Evolutionary conservation across 2,113 vertebrate species (phyloP), one percentile per base, ranked within the genome.

Genomic region (Ptilorrhoa leucosticta): DNA sequence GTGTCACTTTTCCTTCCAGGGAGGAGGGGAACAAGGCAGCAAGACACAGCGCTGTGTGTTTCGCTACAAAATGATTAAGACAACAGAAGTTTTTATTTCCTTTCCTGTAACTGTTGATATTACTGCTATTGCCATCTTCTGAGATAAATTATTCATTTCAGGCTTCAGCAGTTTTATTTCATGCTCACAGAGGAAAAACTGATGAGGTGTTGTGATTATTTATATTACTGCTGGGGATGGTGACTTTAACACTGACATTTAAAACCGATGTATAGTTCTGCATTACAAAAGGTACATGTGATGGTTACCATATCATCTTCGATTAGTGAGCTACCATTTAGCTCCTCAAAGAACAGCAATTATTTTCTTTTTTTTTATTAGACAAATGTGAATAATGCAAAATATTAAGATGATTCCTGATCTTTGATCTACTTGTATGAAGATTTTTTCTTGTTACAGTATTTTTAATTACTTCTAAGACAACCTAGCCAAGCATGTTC

Each of bases 81-180:
- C 23, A 84, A 75, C 13, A 64, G 18, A 63, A 91, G 23, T 15
- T 44, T 80, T 87, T 63, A 28, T 80, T 82, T 87, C 33, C 16
- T 83, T 87, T 82, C 58, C 28, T 79, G 9, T 68, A 86, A 83
- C 16, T 79, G 21, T 83, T 61, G 47, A 33, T 56, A 21, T 24
- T 76, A 71, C 48, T 0, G 0, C n/a, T 84, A 28, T 69, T 92
- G 75, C 51, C 35, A n/a, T 70, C 54, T 81, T 92, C 33, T 66
- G 51, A 93, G 64, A 96, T 72, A 84, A 90, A 87, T 63, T 79
- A 86, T 60, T 66, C 47, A 72, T 57, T 87, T 95, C 35, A 69
- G 42, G 65, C 56, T 83, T 61, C 79, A 71, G 35, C 20, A 72
- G 68, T 86, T 89, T 89, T 85, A 82, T 89, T 94, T 91, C 14